phyloP scores from a whole-genome alignment of 2,113 vertebrate genomes.

The Platichthys flesus region DNA sequence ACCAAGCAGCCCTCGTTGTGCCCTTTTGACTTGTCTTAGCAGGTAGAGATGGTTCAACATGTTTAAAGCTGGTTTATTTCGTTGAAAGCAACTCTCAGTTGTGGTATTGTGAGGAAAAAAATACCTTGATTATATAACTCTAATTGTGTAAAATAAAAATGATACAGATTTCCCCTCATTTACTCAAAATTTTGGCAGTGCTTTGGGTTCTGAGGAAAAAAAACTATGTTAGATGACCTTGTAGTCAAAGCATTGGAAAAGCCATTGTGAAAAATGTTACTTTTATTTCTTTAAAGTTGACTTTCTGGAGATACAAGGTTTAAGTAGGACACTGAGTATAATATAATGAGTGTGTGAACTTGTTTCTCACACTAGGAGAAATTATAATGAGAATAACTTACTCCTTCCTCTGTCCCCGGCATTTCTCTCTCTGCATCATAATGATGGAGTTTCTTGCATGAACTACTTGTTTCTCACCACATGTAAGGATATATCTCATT shows the following conservation, averaged over 20 bases:
- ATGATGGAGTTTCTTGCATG: slow-evolving; percentile 63
- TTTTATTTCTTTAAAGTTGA: slow-evolving; percentile 29
- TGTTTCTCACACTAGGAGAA: slow-evolving; percentile 45
- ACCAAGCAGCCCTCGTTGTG: no score
- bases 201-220: neutral
- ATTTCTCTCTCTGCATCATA: slow-evolving; percentile 57
- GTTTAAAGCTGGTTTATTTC: neutral
- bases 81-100: neutral
- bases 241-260: neutral
- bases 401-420: slow-evolving; percentile 49
- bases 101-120: neutral
- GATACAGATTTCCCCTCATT: neutral
- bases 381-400: slow-evolving; percentile 55
- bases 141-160: neutral
- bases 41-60: neutral
- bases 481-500: slow-evolving; percentile 53
- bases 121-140: neutral
- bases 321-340: slow-evolving; percentile 46
- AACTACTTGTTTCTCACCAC: slow-evolving; percentile 65
- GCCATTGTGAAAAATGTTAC: neutral
- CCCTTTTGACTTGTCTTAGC: no score
- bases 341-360: slow-evolving; percentile 57
- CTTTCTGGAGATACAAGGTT: slow-evolving; percentile 45
- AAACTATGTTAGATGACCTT: neutral
- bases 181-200: neutral